These are phyloP conservation scores for Protobothrops mucrosquamatus DNA, from an alignment of 2,113 vertebrate genomes.

Conservation along the genomic window DNA sequence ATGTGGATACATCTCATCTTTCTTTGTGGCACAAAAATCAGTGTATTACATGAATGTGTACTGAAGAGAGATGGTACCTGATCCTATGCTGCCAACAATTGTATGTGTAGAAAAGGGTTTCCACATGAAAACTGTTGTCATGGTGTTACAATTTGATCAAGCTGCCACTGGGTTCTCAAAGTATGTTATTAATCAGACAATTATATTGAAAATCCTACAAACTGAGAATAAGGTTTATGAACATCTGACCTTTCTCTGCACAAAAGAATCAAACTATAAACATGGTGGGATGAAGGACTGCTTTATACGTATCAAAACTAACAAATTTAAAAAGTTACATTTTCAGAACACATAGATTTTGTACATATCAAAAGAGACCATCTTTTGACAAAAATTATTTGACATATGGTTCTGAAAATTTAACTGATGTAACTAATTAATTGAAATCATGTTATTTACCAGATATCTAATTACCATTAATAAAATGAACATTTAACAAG, in stretches of 20 bases:
- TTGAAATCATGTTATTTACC: neutral
- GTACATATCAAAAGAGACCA: neutral
- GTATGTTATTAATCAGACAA: neutral
- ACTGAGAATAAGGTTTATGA: neutral
- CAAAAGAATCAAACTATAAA: neutral
- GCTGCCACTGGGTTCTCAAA: neutral
- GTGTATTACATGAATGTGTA: neutral
- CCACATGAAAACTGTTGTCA: neutral
- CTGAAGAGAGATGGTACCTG: neutral
- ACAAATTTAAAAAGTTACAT: neutral
- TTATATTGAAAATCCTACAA: neutral
- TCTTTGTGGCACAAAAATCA: neutral
- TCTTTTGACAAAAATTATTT: neutral
- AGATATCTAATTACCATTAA: neutral
- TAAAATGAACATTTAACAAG: neutral
- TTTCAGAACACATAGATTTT: neutral
- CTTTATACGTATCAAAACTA: neutral
- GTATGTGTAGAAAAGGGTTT: neutral
- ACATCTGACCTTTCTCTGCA: neutral
- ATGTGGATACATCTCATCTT: neutral
- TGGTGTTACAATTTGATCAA: neutral
- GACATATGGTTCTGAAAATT: neutral
- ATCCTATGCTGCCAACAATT: neutral
- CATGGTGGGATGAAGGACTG: neutral
- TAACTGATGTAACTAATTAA: neutral